A percentile compares a stretch with the other conserved stretches of the same genome.
Evolutionary conservation across 2,888 invertebrate species (phyloP).

Genomic region (Automeris io): DNA sequence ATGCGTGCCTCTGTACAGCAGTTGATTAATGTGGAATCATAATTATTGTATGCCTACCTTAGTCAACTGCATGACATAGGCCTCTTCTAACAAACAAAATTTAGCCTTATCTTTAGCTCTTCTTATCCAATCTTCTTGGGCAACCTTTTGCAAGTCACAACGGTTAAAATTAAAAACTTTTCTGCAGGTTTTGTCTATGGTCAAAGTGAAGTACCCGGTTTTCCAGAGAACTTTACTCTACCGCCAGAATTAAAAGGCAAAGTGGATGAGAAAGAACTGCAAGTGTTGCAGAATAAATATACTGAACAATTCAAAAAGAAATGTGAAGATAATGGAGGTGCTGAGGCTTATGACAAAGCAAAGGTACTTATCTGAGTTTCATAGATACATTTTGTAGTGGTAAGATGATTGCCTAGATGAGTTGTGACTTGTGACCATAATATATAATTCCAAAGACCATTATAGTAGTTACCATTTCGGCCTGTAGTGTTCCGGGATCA

Average conservation of each 20-base stretch:
- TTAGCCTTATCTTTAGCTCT: too few species aligned
- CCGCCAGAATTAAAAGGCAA: slow-evolving; percentile 44
- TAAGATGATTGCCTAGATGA: not conserved
- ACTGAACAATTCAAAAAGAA: slow-evolving; percentile 78
- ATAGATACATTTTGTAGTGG: not conserved
- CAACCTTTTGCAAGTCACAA: too few species aligned
- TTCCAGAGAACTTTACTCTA: slow-evolving; percentile 21
- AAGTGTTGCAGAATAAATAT: slow-evolving; percentile 50
- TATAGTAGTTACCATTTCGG: not conserved
- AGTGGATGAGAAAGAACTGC: slow-evolving; percentile 36
- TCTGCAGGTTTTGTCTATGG: slow-evolving; percentile 12
- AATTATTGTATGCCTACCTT: too few species aligned
- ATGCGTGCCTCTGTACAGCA: too few species aligned
- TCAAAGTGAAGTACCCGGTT: slow-evolving; percentile 8
- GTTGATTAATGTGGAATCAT: too few species aligned
- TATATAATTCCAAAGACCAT: not conserved
- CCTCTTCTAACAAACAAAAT: too few species aligned
- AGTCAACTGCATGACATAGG: too few species aligned
- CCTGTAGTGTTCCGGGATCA: too few species aligned
- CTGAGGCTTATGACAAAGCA: slow-evolving; percentile 73
- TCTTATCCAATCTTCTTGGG: too few species aligned
- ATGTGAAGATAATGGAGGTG: slow-evolving; percentile 80
- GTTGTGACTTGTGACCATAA: not conserved
- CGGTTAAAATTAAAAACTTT: too few species aligned
- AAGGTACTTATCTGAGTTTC: slow-evolving; percentile 41